Evolutionary conservation across 2,113 vertebrate genomes (phyloP), one percentile per base, ranked within the genome.

Genomic region (Apeltes quadracus): DNA sequence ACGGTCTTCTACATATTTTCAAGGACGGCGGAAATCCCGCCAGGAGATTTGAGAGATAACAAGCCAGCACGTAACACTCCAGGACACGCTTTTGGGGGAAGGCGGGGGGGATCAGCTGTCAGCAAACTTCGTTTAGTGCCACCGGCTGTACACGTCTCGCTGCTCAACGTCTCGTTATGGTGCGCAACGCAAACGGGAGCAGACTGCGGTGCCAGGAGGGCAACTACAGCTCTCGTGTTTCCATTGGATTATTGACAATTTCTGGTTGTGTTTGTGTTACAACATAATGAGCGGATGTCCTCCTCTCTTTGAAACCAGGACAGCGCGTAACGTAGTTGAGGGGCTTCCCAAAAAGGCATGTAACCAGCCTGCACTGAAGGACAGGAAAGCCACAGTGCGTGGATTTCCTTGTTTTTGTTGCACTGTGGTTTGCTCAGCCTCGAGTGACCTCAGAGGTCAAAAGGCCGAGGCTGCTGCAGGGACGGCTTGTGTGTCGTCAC

Each of bases 231-330:
- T 68, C 56, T 50, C 50, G 69, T 69, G 82, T 88, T 79, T 80
- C 88, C 87, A 86, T 87, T 79, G 88, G 82, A 76, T 87, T 87
- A 91, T 88, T 85, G 82, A 89, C 69, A 72, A 12, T 46, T 71
- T 53, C 57, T 62, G 76, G 39, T 80, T 38, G 25, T 14, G 63
- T 58, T 76, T 74, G 64, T 71, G 64, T 77, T 56, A 38, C 48
- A 46, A 61, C 79, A 82, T 78, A 87, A 84, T 82, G 73, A 76
- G 63, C 71, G 70, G 77, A 89, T 84, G 62, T 72, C 68, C 41
- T 56, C 57, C 54, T 25, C 11, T 25, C 22, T 77, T 50, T 72
- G 36, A 84, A 89, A 81, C 53, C 75, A 77, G 87, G 87, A 76
- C 48, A 68, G 72, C 18, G 2, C 22, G 39, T 39, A 54, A 41